Evolutionary conservation across 1,140 invertebrate species (phyloP).

Genomic region (Macrotrachela quadricornifera): DNA sequence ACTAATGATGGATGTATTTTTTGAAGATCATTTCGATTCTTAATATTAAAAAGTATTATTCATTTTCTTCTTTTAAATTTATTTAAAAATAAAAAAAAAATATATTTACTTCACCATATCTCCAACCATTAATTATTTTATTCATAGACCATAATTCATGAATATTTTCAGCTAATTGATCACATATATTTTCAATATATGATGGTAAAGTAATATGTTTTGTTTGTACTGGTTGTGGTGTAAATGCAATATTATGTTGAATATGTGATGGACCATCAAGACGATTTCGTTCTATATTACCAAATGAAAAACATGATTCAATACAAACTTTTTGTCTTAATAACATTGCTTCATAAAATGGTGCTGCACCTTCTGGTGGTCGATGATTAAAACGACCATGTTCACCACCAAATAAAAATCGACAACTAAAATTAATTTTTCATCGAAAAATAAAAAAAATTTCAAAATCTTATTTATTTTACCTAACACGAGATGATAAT

Average conservation of each 20-base stretch:
- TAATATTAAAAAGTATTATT: too few species aligned
- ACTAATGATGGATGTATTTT: constrained; percentile 70
- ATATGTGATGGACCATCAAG: constrained; percentile 67
- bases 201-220: constrained; percentile 52
- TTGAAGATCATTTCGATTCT: constrained; percentile 54
- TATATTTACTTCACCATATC: constrained; percentile 61
- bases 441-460: too few species aligned
- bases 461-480: too few species aligned
- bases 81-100: neutral
- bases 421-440: constrained; percentile 43
- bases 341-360: constrained; percentile 66
- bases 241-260: constrained; percentile 73
- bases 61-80: neutral
- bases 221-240: constrained; percentile 80
- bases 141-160: constrained; percentile 99
- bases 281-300: constrained; percentile 65
- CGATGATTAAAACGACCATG: constrained; percentile 76
- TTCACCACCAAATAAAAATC: constrained; percentile 84
- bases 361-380: constrained; percentile 67
- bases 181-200: constrained; percentile 78
- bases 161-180: constrained; percentile 90
- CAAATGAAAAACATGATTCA: constrained; percentile 92
- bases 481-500: constrained; percentile 65
- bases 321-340: constrained; percentile 73
- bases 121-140: constrained; percentile 95